Evolutionary conservation across 2,113 vertebrate species (phyloP), one percentile per base, ranked within the genome.

Genomic region (Dolichallabes microphthalmus): DNA sequence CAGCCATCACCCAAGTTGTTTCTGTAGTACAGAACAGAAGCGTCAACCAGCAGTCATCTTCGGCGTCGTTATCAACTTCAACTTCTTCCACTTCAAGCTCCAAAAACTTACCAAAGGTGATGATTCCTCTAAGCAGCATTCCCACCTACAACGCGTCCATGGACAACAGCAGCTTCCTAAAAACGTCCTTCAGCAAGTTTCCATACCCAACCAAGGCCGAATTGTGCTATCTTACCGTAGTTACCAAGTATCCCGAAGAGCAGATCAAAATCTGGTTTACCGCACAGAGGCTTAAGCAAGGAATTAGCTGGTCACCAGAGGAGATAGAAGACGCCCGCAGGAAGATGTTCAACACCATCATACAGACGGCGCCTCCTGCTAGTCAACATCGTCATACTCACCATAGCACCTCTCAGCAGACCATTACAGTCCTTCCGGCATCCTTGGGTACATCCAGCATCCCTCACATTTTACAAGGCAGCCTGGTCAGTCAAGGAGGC

Each of bases 251-350:
- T 79, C 97, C 97, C 0, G 98, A 99, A 88, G 98, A 99, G 86
- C 98, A 99, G 93, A 97, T 99, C 89, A 99, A 99, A 93, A 99
- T 99, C 93, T 99, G 98, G 98, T 99, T 99, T 92, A 99, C 98
- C 0, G 98, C 98, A 3, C 98, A 99, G 89, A 94, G 98, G 91
- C 93, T 99, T 58, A 99, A 99, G 91, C 98, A 99, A 73, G 98
- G 98, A 58, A 99, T 99, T 90, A 99, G 98, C 93, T 99, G 98
- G 98, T 98, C 98, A n/a, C 98, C 98, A 0, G 98, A 99, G 91
- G 98, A 99, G 92, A 99, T 99, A 0, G 98, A 99, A 91, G 98
- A 99, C n/a, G 97, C 98, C 50, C 94, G 98, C 87, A 96, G 97
- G 84, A 99, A 99, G 92, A 98, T 99, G 98, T 99, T 99, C 92